phyloP scores from a whole-genome alignment of 2,888 invertebrate species.

The Drosophila bunnanda region DNA sequence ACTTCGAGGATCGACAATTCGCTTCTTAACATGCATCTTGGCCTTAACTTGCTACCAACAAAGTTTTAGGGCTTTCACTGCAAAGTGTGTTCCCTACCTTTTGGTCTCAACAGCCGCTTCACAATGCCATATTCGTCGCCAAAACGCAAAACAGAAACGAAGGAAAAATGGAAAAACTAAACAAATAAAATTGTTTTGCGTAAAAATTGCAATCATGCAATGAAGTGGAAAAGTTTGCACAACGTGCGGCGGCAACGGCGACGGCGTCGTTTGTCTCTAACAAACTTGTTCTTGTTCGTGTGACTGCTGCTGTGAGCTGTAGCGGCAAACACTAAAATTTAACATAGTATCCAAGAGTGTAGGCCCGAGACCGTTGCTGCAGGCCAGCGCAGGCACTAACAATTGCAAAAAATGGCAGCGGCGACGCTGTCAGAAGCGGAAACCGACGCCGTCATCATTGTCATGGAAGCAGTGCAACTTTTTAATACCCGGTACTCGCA shows the following conservation, averaged over 20 bases:
- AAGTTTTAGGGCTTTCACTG: slow-evolving; percentile 5
- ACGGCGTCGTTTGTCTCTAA: slow-evolving; percentile 60
- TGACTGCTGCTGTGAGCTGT: slow-evolving; percentile 31
- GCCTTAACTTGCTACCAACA: not conserved
- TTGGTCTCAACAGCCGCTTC: not conserved
- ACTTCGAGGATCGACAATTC: not conserved
- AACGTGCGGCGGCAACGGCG: slow-evolving; percentile 57
- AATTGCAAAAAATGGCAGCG: slow-evolving; percentile 65
- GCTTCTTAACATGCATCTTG: not conserved
- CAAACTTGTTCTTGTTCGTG: slow-evolving; percentile 53
- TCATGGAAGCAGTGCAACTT: slow-evolving; percentile 70
- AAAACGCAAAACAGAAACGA: slow-evolving; percentile 7
- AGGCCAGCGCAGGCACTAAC: slow-evolving; percentile 30
- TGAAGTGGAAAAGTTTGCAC: slow-evolving; percentile 77
- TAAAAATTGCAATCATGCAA: slow-evolving; percentile 78
- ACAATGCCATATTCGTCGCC: slow-evolving; percentile 21
- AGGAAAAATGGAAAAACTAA: slow-evolving; percentile 57
- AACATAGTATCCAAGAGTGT: slow-evolving; percentile 54
- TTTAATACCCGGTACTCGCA: not conserved
- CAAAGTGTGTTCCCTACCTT: not conserved
- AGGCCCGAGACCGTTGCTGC: slow-evolving; percentile 65
- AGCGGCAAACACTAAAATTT: slow-evolving; percentile 58
- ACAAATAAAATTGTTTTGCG: slow-evolving; percentile 77
- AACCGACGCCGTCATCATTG: slow-evolving; percentile 75
- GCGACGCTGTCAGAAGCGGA: slow-evolving; percentile 65